Conservation (phyloP, 2,888 invertebrate genomes). For the Rugalucina vietnamica region DNA sequence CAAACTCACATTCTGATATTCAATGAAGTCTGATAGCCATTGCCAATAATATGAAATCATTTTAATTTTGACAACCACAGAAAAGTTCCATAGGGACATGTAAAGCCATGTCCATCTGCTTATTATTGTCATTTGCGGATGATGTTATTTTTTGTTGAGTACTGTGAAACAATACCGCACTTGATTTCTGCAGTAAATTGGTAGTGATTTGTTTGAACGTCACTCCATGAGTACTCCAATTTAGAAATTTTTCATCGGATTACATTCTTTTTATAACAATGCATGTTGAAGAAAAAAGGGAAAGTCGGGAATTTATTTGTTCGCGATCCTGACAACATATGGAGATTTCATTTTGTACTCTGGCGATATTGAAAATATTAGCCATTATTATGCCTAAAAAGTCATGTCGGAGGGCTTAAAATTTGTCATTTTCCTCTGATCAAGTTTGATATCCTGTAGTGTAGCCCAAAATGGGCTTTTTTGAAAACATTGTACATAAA, state of each 20-base stretch:
- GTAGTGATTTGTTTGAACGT: not conserved
- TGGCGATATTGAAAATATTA: constrained; percentile 6
- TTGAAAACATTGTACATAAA: not conserved
- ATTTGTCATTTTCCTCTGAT: not conserved
- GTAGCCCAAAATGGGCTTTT: not conserved
- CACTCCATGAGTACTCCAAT: not conserved
- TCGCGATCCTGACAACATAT: constrained; percentile 45
- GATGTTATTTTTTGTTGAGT: not conserved
- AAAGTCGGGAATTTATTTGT: constrained; percentile 21
- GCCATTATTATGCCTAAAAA: constrained; percentile 7
- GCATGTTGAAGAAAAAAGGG: not conserved
- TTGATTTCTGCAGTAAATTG: not conserved
- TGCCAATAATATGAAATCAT: not conserved
- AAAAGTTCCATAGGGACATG: not conserved
- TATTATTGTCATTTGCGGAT: not conserved
- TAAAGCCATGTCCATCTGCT: not conserved
- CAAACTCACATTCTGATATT: no score
- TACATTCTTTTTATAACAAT: constrained; percentile 14
- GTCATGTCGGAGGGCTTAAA: constrained; percentile 5
- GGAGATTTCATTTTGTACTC: constrained; percentile 38
- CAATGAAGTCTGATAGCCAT: no score
- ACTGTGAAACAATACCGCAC: not conserved
- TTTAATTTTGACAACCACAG: not conserved
- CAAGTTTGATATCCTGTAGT: not conserved
- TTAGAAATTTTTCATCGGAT: constrained; percentile 5